phyloP scores from a whole-genome alignment of 1,140 invertebrate species.

The Tetramorium alpestre region DNA sequence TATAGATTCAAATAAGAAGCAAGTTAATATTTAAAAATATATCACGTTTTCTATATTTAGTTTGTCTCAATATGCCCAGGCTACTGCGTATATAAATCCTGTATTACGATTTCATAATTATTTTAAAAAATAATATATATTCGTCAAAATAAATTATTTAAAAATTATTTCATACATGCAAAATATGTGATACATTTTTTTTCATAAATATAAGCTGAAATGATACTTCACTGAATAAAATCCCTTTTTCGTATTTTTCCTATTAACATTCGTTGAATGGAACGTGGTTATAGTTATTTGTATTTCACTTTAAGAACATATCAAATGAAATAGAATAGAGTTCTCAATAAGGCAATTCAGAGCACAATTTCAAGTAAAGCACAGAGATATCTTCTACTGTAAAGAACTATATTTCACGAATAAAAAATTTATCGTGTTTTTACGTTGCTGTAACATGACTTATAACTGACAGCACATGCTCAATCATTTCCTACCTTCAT shows the following conservation, averaged over 20 bases:
- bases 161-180: neutral
- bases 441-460: neutral
- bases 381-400: neutral
- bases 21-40: neutral
- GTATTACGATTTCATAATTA: neutral
- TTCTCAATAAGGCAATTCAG: neutral
- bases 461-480: conserved; percentile 21
- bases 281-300: neutral
- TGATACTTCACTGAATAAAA: too few species aligned
- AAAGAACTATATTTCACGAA: neutral
- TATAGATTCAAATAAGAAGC: neutral
- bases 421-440: conserved; percentile 28
- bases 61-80: neutral
- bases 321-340: neutral
- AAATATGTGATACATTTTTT: neutral
- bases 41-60: neutral
- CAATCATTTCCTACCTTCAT: conserved; percentile 10
- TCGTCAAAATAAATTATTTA: neutral
- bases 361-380: neutral
- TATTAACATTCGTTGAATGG: neutral
- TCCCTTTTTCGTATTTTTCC: neutral
- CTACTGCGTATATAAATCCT: neutral
- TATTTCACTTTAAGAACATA: neutral
- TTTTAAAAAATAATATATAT: neutral
- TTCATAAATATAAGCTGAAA: too few species aligned